Percentiles rank a stretch among this genome's conserved stretches.
Conservation (phyloP, 2,888 invertebrate species). For the Lysandra bellargus region DNA sequence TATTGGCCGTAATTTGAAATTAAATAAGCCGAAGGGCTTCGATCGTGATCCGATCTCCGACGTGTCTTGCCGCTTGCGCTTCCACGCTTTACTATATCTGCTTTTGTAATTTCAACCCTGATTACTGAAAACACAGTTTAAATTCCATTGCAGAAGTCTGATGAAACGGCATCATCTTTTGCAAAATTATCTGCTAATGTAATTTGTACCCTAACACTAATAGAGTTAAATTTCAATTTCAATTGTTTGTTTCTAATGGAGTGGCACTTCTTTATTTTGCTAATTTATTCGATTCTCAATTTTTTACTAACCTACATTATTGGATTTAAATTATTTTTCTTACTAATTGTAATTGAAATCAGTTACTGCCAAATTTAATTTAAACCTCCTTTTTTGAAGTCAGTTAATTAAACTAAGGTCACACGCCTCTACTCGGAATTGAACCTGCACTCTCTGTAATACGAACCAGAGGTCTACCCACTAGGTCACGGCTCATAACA, state of each 20-base stretch:
- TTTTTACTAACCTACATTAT: too few species aligned
- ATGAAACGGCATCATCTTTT: background rate
- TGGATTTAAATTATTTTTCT: too few species aligned
- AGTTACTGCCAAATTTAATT: background rate
- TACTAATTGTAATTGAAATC: background rate
- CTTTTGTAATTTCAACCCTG: constrained; percentile 33
- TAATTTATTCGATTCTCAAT: background rate
- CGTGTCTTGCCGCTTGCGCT: constrained; percentile 30
- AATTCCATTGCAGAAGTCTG: constrained; percentile 31
- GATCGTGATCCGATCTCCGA: constrained; percentile 41
- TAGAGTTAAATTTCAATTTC: background rate
- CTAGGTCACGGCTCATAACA: background rate
- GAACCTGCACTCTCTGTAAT: too few species aligned
- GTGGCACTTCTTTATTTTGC: background rate
- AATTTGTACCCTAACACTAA: background rate
- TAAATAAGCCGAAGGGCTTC: constrained; percentile 36
- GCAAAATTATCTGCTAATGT: background rate
- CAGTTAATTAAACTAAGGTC: too few species aligned
- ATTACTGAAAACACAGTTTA: constrained; percentile 3
- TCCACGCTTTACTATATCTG: background rate
- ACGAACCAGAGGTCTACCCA: too few species aligned
- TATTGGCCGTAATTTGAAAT: constrained; percentile 21
- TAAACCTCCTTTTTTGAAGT: too few species aligned
- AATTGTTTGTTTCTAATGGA: background rate
- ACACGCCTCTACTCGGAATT: too few species aligned